Evolutionary conservation across 2,888 invertebrate species (phyloP).

Genomic region (Rhorus exstirpatorius): DNA sequence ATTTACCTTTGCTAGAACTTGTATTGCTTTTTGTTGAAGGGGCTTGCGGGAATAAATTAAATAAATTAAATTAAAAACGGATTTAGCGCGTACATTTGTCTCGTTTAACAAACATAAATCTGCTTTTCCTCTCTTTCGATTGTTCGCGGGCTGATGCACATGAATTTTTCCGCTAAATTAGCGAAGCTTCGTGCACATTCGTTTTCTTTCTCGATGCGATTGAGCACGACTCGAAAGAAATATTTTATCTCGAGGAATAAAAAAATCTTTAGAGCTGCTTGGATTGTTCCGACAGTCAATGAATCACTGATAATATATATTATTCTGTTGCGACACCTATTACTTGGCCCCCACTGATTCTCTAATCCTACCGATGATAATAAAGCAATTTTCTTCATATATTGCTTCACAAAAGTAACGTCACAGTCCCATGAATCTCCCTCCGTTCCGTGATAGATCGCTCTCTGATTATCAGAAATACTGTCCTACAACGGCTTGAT

Average conservation of each 20-base stretch:
- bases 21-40: no score
- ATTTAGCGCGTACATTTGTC: background rate
- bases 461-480: background rate
- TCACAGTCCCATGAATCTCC: background rate
- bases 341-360: background rate
- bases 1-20: no score
- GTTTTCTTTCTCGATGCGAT: background rate
- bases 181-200: background rate
- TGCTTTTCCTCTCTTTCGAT: background rate
- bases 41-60: no score
- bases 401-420: background rate
- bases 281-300: slow-evolving; percentile 8
- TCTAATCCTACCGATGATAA: slow-evolving; percentile 7
- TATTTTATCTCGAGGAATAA: background rate
- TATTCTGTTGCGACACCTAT: slow-evolving; percentile 2
- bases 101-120: background rate
- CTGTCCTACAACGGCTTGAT: background rate
- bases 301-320: slow-evolving; percentile 23
- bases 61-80: no score
- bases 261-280: background rate
- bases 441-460: background rate
- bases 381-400: slow-evolving; percentile 20
- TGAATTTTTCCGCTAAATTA: background rate
- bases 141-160: background rate
- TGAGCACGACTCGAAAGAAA: background rate